Evolutionary conservation across 2,888 invertebrate genomes (phyloP).

Genomic region (Caenorhabditis japonica): DNA sequence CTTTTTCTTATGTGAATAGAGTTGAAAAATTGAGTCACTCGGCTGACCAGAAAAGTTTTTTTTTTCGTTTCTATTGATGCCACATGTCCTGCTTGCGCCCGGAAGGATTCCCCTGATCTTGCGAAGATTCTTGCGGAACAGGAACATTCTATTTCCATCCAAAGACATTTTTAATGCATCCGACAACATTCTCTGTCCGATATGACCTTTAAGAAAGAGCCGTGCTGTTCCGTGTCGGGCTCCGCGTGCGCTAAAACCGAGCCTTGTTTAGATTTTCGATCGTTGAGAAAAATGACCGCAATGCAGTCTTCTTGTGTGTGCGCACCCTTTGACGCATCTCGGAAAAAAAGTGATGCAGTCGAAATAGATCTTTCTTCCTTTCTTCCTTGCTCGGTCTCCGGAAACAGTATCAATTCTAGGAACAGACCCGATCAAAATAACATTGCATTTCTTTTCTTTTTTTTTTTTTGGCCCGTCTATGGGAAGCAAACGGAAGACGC

Average conservation of each 20-base stretch:
- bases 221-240: conserved; percentile 22
- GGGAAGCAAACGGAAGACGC: no score
- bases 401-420: conserved; percentile 16
- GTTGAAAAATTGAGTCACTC: conserved; percentile 5
- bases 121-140: conserved; percentile 19
- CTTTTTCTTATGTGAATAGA: no score
- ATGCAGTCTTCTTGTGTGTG: conserved; percentile 25
- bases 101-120: conserved; percentile 29
- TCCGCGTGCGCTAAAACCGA: conserved; percentile 2
- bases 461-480: conserved; percentile 9
- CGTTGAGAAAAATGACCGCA: conserved; percentile 34
- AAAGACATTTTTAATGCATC: conserved; percentile 31
- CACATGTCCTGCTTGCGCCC: conserved; percentile 27
- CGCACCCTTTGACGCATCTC: conserved; percentile 21
- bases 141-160: not conserved
- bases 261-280: conserved; percentile 50
- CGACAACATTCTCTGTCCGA: conserved; percentile 9
- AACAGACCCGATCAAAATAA: conserved; percentile 20
- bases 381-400: no score
- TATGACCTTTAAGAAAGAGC: conserved; percentile 19
- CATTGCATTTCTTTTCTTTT: conserved; percentile 5
- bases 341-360: conserved; percentile 47
- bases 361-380: conserved; percentile 46
- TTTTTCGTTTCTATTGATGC: no score
- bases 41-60: conserved; percentile 23